These are phyloP conservation scores for Ethmia dodecea DNA, from an alignment of 2,888 invertebrate species.

Conservation along the genomic window DNA sequence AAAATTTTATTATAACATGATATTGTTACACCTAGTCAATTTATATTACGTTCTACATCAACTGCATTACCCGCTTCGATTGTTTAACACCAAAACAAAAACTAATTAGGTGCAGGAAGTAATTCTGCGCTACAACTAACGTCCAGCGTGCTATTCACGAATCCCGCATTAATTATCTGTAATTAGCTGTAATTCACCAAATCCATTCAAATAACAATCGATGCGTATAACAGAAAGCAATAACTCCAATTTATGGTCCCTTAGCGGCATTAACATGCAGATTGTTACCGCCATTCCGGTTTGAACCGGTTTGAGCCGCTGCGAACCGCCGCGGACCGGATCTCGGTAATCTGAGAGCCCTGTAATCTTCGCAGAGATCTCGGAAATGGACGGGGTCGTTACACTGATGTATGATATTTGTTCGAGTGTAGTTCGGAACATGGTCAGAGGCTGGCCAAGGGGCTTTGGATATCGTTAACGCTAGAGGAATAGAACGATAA, in stretches of 20 bases:
- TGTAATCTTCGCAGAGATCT: constrained; percentile 8
- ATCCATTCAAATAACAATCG: constrained; percentile 32
- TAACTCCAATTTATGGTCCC: constrained; percentile 38
- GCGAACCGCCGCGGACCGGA: background rate
- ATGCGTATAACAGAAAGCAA: constrained; percentile 29
- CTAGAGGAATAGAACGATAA: background rate
- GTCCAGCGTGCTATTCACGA: constrained; percentile 1
- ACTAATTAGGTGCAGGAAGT: background rate
- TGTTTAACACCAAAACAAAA: too few species aligned
- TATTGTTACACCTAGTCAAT: too few species aligned
- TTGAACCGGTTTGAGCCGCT: constrained; percentile 3
- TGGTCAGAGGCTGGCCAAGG: background rate
- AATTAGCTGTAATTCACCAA: constrained; percentile 23
- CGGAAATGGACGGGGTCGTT: constrained; percentile 1
- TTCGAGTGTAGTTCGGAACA: too few species aligned
- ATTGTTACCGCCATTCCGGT: constrained; percentile 26
- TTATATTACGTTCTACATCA: too few species aligned
- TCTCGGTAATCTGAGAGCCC: constrained; percentile 7
- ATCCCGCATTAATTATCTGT: constrained; percentile 22
- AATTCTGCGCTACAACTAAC: background rate
- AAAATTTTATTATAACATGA: too few species aligned
- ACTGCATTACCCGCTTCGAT: too few species aligned
- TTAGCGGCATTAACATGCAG: constrained; percentile 44
- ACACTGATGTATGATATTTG: constrained; percentile 1
- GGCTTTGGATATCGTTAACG: background rate